These are phyloP conservation scores for Antheraea assamensis DNA, from an alignment of 2,888 invertebrate species.

Conservation along the genomic window DNA sequence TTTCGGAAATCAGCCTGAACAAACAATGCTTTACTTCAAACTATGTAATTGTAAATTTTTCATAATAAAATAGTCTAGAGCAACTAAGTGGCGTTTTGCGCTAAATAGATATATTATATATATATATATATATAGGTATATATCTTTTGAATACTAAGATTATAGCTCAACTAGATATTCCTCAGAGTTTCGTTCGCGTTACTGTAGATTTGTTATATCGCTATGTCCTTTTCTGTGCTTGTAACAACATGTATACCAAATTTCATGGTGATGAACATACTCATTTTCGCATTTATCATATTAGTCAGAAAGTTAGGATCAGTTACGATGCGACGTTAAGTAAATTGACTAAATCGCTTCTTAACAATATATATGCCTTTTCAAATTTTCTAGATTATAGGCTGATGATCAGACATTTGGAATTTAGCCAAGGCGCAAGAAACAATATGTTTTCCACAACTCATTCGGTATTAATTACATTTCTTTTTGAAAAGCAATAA, in stretches of 20 bases:
- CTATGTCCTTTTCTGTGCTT: too few relatives aligned
- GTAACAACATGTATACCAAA: too few relatives aligned
- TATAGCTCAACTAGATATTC: background rate
- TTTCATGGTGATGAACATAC: too few relatives aligned
- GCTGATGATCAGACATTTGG: constrained; percentile 45
- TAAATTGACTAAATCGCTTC: background rate
- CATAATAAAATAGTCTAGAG: background rate
- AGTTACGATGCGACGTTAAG: background rate
- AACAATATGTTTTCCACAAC: constrained; percentile 60
- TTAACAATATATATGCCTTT: constrained; percentile 8
- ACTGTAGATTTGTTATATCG: too few relatives aligned
- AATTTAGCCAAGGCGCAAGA: constrained; percentile 52
- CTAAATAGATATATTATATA: background rate
- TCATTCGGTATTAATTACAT: constrained; percentile 63
- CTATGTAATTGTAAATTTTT: background rate
- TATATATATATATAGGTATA: too few relatives aligned
- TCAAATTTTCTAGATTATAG: constrained; percentile 7
- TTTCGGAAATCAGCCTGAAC: too few relatives aligned
- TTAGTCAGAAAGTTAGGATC: too few relatives aligned
- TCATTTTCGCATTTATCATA: too few relatives aligned
- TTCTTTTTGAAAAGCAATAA: constrained; percentile 65
- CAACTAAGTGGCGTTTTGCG: background rate
- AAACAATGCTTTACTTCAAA: background rate
- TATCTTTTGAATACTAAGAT: background rate
- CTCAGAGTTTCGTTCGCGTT: too few relatives aligned